These are phyloP conservation scores for Channa striata DNA, from an alignment of 2,797 vertebrate species.

Conservation along the genomic window DNA sequence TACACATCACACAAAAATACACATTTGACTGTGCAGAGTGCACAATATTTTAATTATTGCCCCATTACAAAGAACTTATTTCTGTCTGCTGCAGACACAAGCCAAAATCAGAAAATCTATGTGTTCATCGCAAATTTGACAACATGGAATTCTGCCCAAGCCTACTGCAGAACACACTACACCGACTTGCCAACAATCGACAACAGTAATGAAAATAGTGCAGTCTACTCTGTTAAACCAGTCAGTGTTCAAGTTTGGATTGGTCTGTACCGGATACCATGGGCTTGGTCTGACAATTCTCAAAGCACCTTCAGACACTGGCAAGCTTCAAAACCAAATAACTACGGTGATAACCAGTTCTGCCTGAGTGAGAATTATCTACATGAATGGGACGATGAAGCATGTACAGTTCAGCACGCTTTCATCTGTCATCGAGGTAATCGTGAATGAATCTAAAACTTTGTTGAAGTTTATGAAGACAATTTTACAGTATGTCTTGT, in stretches of 20 bases:
- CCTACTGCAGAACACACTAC: slow-evolving; percentile 13
- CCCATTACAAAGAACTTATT: not conserved
- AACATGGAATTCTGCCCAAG: not conserved
- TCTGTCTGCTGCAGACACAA: not conserved
- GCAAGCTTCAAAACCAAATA: fast-evolving
- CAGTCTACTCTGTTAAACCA: fast-evolving
- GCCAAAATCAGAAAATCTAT: not conserved
- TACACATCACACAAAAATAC: too few species aligned
- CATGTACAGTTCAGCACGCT: too few species aligned
- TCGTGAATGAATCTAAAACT: too few species aligned
- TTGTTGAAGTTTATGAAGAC: too few species aligned
- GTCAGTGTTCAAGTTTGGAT: fast-evolving
- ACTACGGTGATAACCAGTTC: too few species aligned
- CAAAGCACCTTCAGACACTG: not conserved
- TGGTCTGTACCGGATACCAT: slow-evolving; percentile 15
- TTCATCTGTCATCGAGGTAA: too few species aligned
- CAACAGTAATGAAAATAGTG: not conserved
- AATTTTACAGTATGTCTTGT: too few species aligned
- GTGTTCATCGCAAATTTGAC: fast-evolving
- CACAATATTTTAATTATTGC: not conserved
- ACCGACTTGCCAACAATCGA: slow-evolving; percentile 19
- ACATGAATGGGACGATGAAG: too few species aligned
- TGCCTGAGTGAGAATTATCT: too few species aligned
- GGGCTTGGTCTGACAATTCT: not conserved
- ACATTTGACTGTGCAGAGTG: too few species aligned